Evolutionary conservation across 2,888 invertebrate genomes (phyloP).

Genomic region (Sesamia inferens): DNA sequence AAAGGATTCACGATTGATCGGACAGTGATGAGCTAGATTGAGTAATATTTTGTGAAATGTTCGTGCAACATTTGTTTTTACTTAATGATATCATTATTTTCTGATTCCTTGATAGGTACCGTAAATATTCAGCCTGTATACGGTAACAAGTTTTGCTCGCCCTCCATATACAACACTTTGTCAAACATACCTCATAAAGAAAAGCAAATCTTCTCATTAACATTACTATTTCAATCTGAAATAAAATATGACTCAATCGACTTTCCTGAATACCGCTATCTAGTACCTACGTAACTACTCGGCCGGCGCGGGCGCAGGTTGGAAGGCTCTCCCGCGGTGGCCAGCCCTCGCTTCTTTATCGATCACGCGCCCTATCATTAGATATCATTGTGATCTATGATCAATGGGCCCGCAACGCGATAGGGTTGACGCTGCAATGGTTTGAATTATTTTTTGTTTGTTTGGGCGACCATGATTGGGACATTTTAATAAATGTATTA

Average conservation of each 20-base stretch:
- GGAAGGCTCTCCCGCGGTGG: constrained; percentile 83
- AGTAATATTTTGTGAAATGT: background rate
- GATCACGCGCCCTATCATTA: constrained; percentile 87
- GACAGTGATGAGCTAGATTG: background rate
- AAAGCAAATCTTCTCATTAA: background rate
- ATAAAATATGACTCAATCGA: constrained; percentile 35
- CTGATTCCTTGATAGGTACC: background rate
- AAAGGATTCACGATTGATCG: background rate
- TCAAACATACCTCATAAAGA: constrained; percentile 1
- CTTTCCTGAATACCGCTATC: constrained; percentile 30
- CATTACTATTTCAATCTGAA: constrained; percentile 13
- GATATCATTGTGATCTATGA: constrained; percentile 88
- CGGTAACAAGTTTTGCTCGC: background rate
- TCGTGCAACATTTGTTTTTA: background rate
- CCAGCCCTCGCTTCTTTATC: constrained; percentile 80
- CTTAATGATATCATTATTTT: background rate
- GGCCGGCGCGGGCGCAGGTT: constrained; percentile 57
- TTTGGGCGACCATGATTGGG: background rate
- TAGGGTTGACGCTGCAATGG: constrained; percentile 69
- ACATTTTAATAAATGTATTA: too few relatives aligned
- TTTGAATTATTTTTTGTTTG: background rate
- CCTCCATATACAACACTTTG: background rate
- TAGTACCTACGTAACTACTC: constrained; percentile 31
- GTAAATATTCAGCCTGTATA: background rate
- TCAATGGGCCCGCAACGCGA: constrained; percentile 75